These are phyloP conservation scores for Pammene aurita DNA, from an alignment of 2,888 invertebrate species.

Conservation along the genomic window DNA sequence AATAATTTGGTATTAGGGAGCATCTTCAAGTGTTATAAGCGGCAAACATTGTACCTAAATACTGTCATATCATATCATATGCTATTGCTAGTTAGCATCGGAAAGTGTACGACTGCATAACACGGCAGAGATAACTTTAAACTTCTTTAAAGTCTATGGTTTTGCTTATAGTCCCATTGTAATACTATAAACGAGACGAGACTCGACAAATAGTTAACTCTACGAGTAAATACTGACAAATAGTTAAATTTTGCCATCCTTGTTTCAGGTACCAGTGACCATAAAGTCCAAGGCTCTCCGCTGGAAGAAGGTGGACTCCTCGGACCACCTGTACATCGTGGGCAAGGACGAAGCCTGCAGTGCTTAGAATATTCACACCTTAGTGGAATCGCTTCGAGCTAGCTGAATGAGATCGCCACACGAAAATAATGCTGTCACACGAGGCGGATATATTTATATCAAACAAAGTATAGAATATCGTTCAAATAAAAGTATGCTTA, in stretches of 20 bases:
- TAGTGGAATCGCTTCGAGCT: conserved; percentile 17
- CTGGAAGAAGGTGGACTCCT: conserved; percentile 75
- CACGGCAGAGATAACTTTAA: too few species aligned
- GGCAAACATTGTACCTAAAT: too few species aligned
- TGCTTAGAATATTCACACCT: conserved; percentile 48
- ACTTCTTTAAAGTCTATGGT: too few species aligned
- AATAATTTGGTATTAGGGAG: neutral
- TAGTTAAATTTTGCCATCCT: conserved; percentile 30
- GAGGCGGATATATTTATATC: neutral
- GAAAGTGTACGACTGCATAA: too few species aligned
- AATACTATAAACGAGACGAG: too few species aligned
- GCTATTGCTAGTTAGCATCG: too few species aligned
- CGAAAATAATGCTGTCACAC: neutral
- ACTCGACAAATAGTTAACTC: too few species aligned
- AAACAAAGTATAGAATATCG: neutral
- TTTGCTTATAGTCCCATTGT: too few species aligned
- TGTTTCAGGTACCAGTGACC: conserved; percentile 72
- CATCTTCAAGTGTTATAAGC: too few species aligned
- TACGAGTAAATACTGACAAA: neutral
- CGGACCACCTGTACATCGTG: conserved; percentile 75
- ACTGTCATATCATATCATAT: too few species aligned
- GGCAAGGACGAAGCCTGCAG: conserved; percentile 53
- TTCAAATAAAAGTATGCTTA: neutral
- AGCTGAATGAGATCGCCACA: conserved; percentile 6
- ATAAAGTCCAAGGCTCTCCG: conserved; percentile 73